phyloP scores from a whole-genome alignment of 2,797 vertebrate species.

The Tragelaphus oryx region DNA sequence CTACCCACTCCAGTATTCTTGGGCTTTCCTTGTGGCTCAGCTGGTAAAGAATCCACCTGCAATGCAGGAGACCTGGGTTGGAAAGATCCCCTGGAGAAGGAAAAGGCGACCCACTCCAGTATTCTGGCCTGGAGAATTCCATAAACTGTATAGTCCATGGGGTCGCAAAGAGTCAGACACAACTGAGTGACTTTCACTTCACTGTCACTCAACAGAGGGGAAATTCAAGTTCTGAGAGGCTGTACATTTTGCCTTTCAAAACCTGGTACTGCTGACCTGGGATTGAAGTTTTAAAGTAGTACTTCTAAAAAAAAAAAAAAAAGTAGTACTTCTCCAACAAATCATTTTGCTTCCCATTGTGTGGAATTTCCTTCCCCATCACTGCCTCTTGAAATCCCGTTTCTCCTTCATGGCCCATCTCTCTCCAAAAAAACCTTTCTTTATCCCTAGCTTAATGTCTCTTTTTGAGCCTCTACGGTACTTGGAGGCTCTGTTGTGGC shows the following conservation, averaged over 20 bases:
- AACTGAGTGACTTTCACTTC: not conserved
- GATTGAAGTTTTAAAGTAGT: not conserved
- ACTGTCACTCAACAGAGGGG: not conserved
- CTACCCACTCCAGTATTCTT: too few species aligned
- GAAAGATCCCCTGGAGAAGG: not conserved
- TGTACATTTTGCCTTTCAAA: not conserved
- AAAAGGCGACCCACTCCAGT: not conserved
- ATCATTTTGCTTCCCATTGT: not conserved
- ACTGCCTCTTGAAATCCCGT: not conserved
- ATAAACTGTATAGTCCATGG: not conserved
- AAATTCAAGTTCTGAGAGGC: not conserved
- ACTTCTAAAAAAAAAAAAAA: too few species aligned
- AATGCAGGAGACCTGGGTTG: not conserved
- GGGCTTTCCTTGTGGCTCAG: too few species aligned
- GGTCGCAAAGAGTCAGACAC: fast-evolving
- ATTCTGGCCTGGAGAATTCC: not conserved
- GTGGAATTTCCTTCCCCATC: not conserved
- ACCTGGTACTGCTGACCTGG: not conserved
- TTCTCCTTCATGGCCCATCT: not conserved
- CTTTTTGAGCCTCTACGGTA: not conserved
- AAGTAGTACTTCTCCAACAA: not conserved
- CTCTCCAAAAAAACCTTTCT: not conserved
- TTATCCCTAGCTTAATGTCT: not conserved
- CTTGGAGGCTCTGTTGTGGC: not conserved
- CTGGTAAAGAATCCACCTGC: too few species aligned